Base-by-base conservation (phyloP, 2,888 invertebrate species). In the Mylabris sibirica region DNA sequence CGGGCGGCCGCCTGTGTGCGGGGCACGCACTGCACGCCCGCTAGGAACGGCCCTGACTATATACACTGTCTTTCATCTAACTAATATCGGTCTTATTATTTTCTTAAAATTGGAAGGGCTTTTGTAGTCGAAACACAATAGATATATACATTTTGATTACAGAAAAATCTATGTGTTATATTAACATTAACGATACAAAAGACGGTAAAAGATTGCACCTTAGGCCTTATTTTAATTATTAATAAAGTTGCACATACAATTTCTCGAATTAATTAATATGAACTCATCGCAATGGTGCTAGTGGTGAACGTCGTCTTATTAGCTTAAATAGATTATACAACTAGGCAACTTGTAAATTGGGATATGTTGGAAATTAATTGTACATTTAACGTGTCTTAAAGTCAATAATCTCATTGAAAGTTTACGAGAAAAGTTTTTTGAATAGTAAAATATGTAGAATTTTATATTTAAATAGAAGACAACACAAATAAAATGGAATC, bases 331-430 rank as follows among this genome's bases (percentile, higher is more conserved):
- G 57, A 57, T 57, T 57, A 57, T 24, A 57, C 26, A 57, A 26
- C 57, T 24, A 57, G 26, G 57, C 57, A 57, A 57, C 57, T 57
- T 57, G 57, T 57, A 57, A 26, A 57, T 57, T 57, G 26, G 57
- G 26, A 12, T 24, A 57, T 57, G 57, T 26, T 14, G 26, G 4
- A 2, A 57, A 57, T 57, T 57, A 57, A 57, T 57, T 26, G 24
- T 26, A 57, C 24, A 20, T 49, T 17, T 20, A 49, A 20, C 20
- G 20, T 35, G 35, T 35, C 12, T 35, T 9, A 14, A 49, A 49
- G 9, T 20, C 30, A 30, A 30, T 20, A 49, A 49, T 49, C 20
- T 49, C 9, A 49, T 14, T 14, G 41, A 41, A 44, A 44, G 17
- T 44, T 44, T 17, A 17, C 30, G 4, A 4, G 30, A 0, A 30